Conservation (phyloP, 2,888 invertebrate genomes). For the Morinoia aosen region DNA sequence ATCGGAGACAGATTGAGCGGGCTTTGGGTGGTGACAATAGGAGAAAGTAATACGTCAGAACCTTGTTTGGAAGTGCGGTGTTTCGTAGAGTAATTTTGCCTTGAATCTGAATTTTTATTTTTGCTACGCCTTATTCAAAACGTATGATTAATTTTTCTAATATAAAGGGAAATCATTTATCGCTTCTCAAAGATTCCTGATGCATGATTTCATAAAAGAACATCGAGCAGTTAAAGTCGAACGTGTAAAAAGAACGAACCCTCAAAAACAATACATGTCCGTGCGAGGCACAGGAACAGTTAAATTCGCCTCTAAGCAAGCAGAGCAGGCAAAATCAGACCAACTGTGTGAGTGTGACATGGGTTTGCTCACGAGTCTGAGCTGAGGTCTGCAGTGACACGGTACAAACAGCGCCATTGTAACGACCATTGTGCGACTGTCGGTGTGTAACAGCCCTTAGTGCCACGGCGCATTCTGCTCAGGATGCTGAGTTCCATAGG, state of each 20-base stretch:
- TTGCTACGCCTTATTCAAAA: too few relatives aligned
- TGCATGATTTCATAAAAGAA: too few relatives aligned
- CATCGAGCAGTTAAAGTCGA: too few relatives aligned
- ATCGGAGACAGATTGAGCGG: neutral
- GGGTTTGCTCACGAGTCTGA: neutral
- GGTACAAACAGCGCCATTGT: constrained; percentile 45
- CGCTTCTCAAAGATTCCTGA: too few relatives aligned
- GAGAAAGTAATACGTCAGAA: neutral
- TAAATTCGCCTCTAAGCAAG: neutral
- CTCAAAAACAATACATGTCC: neutral
- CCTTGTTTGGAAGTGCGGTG: neutral
- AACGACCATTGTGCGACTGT: constrained; percentile 33
- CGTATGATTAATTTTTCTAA: too few relatives aligned
- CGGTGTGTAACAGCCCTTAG: constrained; percentile 35
- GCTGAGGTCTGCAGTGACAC: neutral
- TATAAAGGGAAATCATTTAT: too few relatives aligned
- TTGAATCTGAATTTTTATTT: too few relatives aligned
- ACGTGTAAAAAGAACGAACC: neutral
- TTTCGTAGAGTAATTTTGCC: neutral
- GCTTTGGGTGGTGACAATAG: neutral
- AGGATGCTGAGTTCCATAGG: constrained; percentile 19
- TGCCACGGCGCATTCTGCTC: constrained; percentile 14
- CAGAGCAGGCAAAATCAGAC: neutral
- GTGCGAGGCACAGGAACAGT: neutral
- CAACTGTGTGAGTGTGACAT: neutral